These are phyloP conservation scores for Ceyx erithaca DNA, from an alignment of 2,797 vertebrate species.

Conservation along the genomic window DNA sequence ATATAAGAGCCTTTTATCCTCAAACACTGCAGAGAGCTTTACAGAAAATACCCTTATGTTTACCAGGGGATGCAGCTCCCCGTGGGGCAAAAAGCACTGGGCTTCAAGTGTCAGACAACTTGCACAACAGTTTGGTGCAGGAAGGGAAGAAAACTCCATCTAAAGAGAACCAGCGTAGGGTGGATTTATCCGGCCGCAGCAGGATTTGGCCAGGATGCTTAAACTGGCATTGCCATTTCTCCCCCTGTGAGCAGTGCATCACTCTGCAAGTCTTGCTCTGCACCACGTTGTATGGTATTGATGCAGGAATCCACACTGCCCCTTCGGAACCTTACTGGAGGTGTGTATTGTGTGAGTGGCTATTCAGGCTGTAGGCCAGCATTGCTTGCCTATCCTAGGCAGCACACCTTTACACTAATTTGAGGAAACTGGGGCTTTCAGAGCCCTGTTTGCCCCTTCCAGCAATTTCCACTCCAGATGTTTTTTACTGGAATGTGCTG, in stretches of 20 bases:
- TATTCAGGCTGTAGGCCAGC: neutral
- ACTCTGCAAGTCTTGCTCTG: neutral
- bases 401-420: neutral
- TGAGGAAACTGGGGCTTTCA: neutral
- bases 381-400: neutral
- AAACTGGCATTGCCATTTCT: neutral
- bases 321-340: neutral
- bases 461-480: neutral
- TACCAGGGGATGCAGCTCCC: constrained; percentile 12
- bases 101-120: constrained; percentile 27
- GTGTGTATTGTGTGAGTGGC: neutral
- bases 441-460: neutral
- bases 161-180: neutral
- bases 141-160: neutral
- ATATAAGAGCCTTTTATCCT: constrained; percentile 52
- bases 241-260: neutral
- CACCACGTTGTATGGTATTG: neutral
- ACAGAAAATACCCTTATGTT: neutral
- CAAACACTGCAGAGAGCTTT: neutral
- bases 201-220: neutral
- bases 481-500: neutral
- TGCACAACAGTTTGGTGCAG: neutral
- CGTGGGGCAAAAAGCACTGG: neutral
- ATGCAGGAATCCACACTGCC: neutral
- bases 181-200: neutral